A percentile compares a stretch with the other conserved stretches of the same genome.
These are phyloP conservation scores for Sylvicola fuscatus DNA, from an alignment of 2,888 invertebrate species.

Conservation along the genomic window DNA sequence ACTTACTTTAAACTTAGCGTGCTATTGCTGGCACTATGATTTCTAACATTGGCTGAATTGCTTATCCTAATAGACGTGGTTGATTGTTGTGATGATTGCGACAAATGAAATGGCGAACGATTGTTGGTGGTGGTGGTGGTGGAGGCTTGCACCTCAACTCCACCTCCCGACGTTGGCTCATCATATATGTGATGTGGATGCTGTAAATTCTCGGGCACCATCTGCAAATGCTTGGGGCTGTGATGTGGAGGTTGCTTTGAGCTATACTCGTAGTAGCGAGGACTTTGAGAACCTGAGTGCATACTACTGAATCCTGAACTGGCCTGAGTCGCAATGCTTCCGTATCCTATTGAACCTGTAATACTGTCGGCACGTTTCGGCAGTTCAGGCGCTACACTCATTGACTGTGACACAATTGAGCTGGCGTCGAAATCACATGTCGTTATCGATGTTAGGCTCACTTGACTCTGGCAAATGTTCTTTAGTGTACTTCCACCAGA, in stretches of 20 bases:
- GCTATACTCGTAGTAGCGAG: no score
- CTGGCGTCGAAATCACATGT: conserved; percentile 1
- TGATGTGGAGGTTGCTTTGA: no score
- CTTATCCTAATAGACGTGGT: conserved; percentile 1
- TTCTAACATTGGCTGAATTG: conserved; percentile 1
- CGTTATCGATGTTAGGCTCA: background rate
- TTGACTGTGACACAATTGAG: background rate
- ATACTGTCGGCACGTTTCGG: conserved; percentile 12
- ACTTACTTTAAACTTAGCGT: conserved; percentile 8
- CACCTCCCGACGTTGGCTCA: no score
- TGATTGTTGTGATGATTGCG: conserved; percentile 4
- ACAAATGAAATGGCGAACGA: no score
- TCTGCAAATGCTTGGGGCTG: no score
- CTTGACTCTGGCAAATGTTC: conserved; percentile 1
- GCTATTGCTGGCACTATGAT: conserved; percentile 6
- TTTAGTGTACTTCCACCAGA: conserved; percentile 11
- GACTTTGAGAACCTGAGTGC: no score
- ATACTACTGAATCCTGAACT: no score
- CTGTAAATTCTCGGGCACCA: no score
- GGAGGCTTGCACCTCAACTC: no score
- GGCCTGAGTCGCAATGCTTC: no score
- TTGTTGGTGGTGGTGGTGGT: no score
- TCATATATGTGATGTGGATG: no score
- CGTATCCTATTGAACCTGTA: conserved; percentile 6
- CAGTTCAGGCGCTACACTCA: conserved; percentile 10